Evolutionary conservation across 2,888 invertebrate genomes (phyloP).

Genomic region (Anthoptus insignis): DNA sequence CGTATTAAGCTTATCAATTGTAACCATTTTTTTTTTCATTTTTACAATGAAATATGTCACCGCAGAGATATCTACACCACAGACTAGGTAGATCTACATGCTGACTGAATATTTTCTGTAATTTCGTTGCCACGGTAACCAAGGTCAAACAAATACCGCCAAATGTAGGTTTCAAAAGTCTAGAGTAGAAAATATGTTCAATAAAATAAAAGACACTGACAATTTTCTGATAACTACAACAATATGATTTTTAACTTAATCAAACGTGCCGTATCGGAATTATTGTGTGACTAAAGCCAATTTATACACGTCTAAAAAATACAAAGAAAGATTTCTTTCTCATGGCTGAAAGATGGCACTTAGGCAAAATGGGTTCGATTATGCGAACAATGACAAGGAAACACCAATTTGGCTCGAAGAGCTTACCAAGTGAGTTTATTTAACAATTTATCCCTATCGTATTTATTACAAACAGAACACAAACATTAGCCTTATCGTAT

Average conservation of each 20-base stretch:
- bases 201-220: slow-evolving; percentile 1
- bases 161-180: slow-evolving; percentile 81
- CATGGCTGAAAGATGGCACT: slow-evolving; percentile 80
- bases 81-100: no score
- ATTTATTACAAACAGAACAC: no score
- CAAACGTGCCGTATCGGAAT: neutral
- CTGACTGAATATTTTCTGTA: neutral
- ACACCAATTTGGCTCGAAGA: slow-evolving; percentile 78
- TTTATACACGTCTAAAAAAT: slow-evolving; percentile 34
- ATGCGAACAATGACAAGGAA: slow-evolving; percentile 64
- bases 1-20: no score
- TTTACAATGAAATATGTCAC: no score
- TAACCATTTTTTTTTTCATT: no score
- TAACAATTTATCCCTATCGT: no score
- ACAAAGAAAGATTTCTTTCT: slow-evolving; percentile 50
- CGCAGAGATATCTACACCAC: no score
- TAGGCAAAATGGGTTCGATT: slow-evolving; percentile 69
- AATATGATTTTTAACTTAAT: slow-evolving; percentile 12
- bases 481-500: no score
- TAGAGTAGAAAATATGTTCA: slow-evolving; percentile 60
- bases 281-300: neutral
- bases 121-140: slow-evolving; percentile 64
- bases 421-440: slow-evolving; percentile 73
- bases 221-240: slow-evolving; percentile 31
- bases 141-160: slow-evolving; percentile 85